Evolutionary conservation across 1,140 invertebrate genomes (phyloP).

Genomic region (Eurosta solidaginis): DNA sequence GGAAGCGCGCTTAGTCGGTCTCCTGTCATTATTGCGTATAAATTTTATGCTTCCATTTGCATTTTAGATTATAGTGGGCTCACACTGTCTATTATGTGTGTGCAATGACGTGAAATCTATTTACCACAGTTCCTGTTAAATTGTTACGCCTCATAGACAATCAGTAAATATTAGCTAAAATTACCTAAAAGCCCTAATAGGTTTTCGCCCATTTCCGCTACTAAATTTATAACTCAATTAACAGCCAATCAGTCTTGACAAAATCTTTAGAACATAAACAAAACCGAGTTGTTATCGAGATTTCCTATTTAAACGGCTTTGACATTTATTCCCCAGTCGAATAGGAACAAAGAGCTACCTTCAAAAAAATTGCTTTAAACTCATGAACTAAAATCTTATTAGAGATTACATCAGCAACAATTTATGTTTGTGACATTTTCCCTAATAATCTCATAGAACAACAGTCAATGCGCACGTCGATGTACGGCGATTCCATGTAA

Average conservation of each 20-base stretch:
- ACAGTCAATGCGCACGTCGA: slow-evolving; percentile 33
- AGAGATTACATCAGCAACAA: slow-evolving; percentile 7
- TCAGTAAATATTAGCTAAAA: not conserved
- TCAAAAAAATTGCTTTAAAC: not conserved
- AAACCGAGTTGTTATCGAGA: slow-evolving; percentile 2
- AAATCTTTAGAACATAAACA: slow-evolving; percentile 47
- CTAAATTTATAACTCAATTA: slow-evolving; percentile 57
- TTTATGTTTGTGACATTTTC: slow-evolving; percentile 39
- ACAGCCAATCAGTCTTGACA: slow-evolving; percentile 21
- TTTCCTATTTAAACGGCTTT: slow-evolving; percentile 43
- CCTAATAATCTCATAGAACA: slow-evolving; percentile 30
- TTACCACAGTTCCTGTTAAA: too few species aligned
- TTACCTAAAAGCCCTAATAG: slow-evolving; percentile 45
- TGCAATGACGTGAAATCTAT: too few species aligned
- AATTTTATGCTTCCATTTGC: too few species aligned
- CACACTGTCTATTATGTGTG: too few species aligned
- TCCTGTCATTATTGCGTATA: too few species aligned
- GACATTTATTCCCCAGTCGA: slow-evolving; percentile 44
- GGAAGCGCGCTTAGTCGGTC: too few species aligned
- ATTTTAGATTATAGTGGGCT: too few species aligned
- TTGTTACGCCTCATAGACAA: not conserved
- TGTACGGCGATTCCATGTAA: not conserved
- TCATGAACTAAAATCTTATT: not conserved
- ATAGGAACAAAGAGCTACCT: not conserved
- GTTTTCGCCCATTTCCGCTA: slow-evolving; percentile 54